A percentile compares a stretch with the other conserved stretches of the same genome.
phyloP scores from a whole-genome alignment of 2,888 invertebrate species.

The Phengaris arion region DNA sequence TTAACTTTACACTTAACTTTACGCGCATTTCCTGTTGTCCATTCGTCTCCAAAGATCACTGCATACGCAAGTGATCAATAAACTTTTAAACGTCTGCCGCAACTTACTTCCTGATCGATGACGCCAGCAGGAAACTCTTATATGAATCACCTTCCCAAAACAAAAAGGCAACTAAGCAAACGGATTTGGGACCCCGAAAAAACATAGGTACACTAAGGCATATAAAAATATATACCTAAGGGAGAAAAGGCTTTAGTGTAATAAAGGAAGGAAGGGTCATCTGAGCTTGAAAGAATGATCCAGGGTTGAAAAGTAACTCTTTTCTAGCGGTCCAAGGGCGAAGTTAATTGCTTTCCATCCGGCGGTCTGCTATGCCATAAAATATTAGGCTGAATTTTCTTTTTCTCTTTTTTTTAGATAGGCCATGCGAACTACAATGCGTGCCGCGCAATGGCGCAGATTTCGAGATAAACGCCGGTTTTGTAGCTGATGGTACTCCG shows the following conservation, averaged over 20 bases:
- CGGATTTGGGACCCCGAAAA: not conserved
- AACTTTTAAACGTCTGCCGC: constrained; percentile 20
- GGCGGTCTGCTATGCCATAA: too few species aligned
- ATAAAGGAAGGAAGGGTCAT: too few species aligned
- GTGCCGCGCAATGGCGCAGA: constrained; percentile 87
- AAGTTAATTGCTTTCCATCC: too few species aligned
- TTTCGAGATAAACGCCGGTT: constrained; percentile 84
- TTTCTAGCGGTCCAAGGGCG: too few species aligned
- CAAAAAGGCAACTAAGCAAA: not conserved
- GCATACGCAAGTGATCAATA: constrained; percentile 2
- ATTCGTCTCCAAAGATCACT: constrained; percentile 7
- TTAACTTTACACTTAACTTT: not conserved
- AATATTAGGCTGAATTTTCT: too few species aligned
- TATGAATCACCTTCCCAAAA: constrained; percentile 6
- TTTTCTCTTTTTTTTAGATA: constrained; percentile 66
- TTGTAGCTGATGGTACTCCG: constrained; percentile 90
- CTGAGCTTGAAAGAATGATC: too few species aligned
- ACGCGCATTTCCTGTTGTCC: not conserved
- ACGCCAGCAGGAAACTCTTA: constrained; percentile 23
- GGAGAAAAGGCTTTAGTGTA: too few species aligned
- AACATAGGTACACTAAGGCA: too few species aligned
- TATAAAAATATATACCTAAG: too few species aligned
- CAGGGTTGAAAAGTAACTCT: too few species aligned
- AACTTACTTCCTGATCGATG: constrained; percentile 24
- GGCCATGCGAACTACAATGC: constrained; percentile 91